Evolutionary conservation across 2,797 vertebrate genomes (phyloP).

Genomic region (Catamblyrhynchus diadema): DNA sequence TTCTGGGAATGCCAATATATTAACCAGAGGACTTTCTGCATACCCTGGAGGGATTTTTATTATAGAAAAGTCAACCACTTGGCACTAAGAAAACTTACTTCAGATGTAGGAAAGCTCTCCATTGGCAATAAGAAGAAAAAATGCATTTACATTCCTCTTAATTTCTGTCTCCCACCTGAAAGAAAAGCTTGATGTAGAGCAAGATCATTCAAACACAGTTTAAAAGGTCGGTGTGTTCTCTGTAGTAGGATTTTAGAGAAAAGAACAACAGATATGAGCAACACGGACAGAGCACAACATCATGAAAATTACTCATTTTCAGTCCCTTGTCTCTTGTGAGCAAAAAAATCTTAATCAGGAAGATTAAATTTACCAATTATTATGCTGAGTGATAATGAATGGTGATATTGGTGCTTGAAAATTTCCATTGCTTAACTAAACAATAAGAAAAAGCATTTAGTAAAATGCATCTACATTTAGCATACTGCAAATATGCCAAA

Average conservation of each 20-base stretch:
- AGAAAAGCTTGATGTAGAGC: slow-evolving; percentile 41
- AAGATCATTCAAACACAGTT: slow-evolving; percentile 46
- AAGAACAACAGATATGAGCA: slow-evolving; percentile 19
- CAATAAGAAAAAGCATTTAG: not conserved
- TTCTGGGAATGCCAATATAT: slow-evolving; percentile 81
- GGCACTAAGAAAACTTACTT: slow-evolving; percentile 65
- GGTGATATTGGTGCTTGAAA: not conserved
- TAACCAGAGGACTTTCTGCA: slow-evolving; percentile 76
- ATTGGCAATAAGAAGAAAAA: slow-evolving; percentile 64
- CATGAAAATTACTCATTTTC: slow-evolving; percentile 31
- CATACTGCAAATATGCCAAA: slow-evolving; percentile 2
- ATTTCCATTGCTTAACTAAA: slow-evolving; percentile 3
- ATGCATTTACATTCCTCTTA: slow-evolving; percentile 57
- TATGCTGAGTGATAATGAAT: slow-evolving; percentile 19
- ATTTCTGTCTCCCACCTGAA: slow-evolving; percentile 62
- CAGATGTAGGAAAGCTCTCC: slow-evolving; percentile 60
- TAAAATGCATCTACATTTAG: not conserved
- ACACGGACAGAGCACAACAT: not conserved
- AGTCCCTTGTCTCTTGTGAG: not conserved
- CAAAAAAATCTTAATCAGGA: slow-evolving; percentile 36
- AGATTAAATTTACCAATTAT: slow-evolving; percentile 32
- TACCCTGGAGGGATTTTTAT: slow-evolving; percentile 71
- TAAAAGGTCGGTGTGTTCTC: slow-evolving; percentile 40
- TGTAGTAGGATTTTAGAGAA: slow-evolving; percentile 49
- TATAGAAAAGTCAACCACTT: slow-evolving; percentile 78